Base-by-base conservation (phyloP, 2,888 invertebrate genomes). In the Drosophila putrida region DNA sequence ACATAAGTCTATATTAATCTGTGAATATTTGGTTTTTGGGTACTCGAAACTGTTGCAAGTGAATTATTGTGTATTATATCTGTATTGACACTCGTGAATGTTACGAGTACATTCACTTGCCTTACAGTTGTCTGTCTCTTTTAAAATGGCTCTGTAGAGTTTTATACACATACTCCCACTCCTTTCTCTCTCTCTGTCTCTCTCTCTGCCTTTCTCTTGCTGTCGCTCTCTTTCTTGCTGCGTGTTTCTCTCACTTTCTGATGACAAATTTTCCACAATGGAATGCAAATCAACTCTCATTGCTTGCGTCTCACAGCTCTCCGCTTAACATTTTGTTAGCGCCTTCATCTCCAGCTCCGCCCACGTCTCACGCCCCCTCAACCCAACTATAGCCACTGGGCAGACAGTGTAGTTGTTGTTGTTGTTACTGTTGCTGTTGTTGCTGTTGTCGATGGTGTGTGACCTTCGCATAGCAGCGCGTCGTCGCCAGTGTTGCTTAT, bases 401-500 rank as follows among this genome's bases (percentile, higher is more conserved):
- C 71, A 75, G 76, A 65, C 61, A 67, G 53, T 55, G 39, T 62
- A 54, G 28, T 53, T 57, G 35, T 35, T 64, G 46, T 43, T 64
- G 39, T 15, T 59, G 41, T 20, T 62, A 41, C 44, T 59, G 41
- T 27, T 63, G 49, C 41, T 61, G 61, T 27, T 54, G 55, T 20
- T 50, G 53, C n/a, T 54, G 57, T 36, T 73, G 68, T 64, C 69
- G 61, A 62, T 77, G 67, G 61, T 70, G 82, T 80, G 41, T 74
- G 86, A 83, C 82, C 82, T 83, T 83, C 82, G 83, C 82, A 83
- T 83, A 86, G 86, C 86, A 72, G 86, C 83, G 86, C 86, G 82
- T 82, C 80, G 82, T 68, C 62, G 69, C 59, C 78, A 72, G 72
- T 72, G 65, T 70, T 70, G 76, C 70, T 74, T 79, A 83, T 75